Conservation (phyloP, 2,113 vertebrate genomes). For the Canis aureus region DNA sequence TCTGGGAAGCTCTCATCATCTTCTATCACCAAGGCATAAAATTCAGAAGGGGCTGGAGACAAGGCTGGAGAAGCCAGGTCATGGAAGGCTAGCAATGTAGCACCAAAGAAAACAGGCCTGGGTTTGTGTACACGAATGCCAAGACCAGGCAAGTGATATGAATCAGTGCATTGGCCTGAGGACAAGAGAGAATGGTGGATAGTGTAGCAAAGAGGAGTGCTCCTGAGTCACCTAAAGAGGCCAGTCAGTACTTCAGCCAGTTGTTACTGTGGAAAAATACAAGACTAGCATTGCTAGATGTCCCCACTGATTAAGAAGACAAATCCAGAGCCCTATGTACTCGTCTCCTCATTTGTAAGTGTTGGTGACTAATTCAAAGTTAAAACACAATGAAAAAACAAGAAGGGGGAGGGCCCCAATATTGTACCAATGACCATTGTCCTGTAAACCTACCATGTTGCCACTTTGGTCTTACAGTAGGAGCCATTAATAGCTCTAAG, state of each 20-base stretch:
- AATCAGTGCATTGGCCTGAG: background rate
- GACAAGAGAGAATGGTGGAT: background rate
- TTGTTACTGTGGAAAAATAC: background rate
- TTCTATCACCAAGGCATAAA: background rate
- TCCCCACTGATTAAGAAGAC: background rate
- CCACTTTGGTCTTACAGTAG: background rate
- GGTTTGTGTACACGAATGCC: background rate
- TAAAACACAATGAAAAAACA: background rate
- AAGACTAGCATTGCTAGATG: background rate
- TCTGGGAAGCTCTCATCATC: background rate
- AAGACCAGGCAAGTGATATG: background rate
- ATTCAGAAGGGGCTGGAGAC: background rate
- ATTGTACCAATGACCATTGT: background rate
- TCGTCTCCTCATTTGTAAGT: background rate
- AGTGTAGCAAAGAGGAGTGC: background rate
- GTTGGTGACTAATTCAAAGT: background rate
- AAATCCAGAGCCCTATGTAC: background rate
- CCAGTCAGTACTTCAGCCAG: background rate
- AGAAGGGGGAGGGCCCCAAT: background rate
- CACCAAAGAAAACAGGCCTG: background rate
- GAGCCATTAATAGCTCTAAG: background rate
- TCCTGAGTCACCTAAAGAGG: background rate
- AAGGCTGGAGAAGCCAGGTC: background rate
- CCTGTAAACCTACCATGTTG: background rate
- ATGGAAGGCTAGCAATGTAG: background rate